Base-by-base conservation (phyloP, 1,140 invertebrate species). In the Platorchestia sp. region DNA sequence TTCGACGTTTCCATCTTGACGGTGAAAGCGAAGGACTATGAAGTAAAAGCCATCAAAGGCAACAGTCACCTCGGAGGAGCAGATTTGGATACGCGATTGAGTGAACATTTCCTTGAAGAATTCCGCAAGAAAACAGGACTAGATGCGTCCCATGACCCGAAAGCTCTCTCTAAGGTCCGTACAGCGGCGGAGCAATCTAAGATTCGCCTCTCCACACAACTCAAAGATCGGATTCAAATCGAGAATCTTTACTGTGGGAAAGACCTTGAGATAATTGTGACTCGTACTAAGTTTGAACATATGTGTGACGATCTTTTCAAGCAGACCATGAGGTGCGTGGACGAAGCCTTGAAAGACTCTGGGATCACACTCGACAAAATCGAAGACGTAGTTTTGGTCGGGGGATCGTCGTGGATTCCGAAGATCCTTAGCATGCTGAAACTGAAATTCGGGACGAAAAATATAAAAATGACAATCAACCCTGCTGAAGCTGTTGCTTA, bases 121-220 rank as follows among this genome's bases (percentile, higher is more conserved):
- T 99, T 99, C 98, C 99, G 99, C 98, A 99, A 99, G 97, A 99
- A 99, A 98, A 99, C 99, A 98, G 99, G 99, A 97, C 99, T 99
- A 97, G 99, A 99, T 97, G 99, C 99, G 97, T 98, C 99, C 96
- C 99, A 99, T 97, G 99, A 99, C 97, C 97, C 99, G 97, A 98
- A 99, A 97, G 99, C 99, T 96, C 86, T 44, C 22, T 47, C 45
- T 22, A 95, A 99, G 97, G 97, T 99, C 96, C 98, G 99, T 97
- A 98, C 99, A 97, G 99, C 99, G 97, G 99, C 99, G 40, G 99
- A 99, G 97, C 99, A 99, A 97, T 99, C 99, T 0, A 99, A 99
- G 98, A 98, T 99, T 97, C 99, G 99, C 86, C 97, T 99, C 95
- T 99, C 99, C 95, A 98, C 99, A 86, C 99, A 98, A 96, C 99